Conservation (phyloP, 2,888 invertebrate genomes). For the Ormyrus rosae region DNA sequence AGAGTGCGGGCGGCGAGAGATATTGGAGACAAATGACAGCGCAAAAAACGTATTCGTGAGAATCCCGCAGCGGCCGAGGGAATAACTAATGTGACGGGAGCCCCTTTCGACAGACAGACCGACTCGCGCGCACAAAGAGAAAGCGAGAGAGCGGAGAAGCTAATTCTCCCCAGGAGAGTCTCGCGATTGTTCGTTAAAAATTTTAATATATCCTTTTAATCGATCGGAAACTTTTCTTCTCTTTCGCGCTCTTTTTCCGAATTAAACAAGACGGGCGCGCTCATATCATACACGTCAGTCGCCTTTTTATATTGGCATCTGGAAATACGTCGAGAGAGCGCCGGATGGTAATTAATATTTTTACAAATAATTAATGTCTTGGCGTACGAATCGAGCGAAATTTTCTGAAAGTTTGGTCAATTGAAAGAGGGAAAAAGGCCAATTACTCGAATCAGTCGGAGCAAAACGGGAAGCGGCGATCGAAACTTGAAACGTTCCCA, state of each 20-base stretch:
- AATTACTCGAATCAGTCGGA: too few relatives aligned
- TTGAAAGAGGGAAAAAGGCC: too few relatives aligned
- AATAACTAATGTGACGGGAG: conserved; percentile 57
- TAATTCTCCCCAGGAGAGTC: conserved; percentile 54
- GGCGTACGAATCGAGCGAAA: conserved; percentile 2
- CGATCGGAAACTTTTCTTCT: conserved; percentile 39
- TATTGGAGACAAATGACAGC: conserved; percentile 75
- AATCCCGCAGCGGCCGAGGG: conserved; percentile 63
- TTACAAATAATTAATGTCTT: conserved; percentile 12
- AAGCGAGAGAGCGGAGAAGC: conserved; percentile 21
- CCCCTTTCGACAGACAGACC: conserved; percentile 45
- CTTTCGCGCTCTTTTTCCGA: not conserved
- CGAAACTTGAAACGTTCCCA: conserved; percentile 60
- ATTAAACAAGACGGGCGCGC: conserved; percentile 11
- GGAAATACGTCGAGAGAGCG: not conserved
- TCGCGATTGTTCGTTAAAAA: conserved; percentile 46
- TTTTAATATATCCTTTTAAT: conserved; percentile 50
- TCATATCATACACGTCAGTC: not conserved
- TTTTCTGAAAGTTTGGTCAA: not conserved
- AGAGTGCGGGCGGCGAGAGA: conserved; percentile 66
- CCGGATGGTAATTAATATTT: too few relatives aligned
- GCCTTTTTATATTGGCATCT: not conserved
- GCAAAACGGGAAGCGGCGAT: conserved; percentile 56
- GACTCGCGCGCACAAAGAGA: conserved; percentile 4
- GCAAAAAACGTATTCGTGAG: conserved; percentile 73